Conservation (phyloP, 2,888 invertebrate species). For the Bugula neritina region DNA sequence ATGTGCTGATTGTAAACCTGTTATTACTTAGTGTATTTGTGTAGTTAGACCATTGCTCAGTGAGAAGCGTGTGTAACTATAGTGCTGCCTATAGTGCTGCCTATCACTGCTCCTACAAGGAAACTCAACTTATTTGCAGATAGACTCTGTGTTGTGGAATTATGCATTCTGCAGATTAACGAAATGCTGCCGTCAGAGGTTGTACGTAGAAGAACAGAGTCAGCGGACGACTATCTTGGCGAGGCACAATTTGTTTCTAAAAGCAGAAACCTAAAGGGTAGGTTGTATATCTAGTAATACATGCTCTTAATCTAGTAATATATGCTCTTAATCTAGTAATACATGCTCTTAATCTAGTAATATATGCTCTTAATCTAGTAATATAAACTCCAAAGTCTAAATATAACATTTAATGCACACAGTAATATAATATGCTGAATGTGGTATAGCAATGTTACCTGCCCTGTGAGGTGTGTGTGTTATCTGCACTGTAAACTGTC, state of each 20-base stretch:
- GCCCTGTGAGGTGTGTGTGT: too few species aligned
- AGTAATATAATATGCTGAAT: too few species aligned
- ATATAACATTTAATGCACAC: too few species aligned
- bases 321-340: background rate
- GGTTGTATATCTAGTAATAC: background rate
- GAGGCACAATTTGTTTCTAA: slow-evolving; percentile 2
- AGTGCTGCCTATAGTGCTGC: background rate
- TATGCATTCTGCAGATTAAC: background rate
- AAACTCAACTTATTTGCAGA: too few species aligned
- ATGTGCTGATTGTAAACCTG: background rate
- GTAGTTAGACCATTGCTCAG: background rate
- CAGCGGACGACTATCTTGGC: background rate
- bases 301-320: background rate
- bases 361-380: background rate
- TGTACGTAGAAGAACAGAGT: background rate
- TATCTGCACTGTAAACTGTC: too few species aligned
- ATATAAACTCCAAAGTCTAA: background rate
- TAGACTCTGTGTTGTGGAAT: too few species aligned
- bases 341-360: background rate
- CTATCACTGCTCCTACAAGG: background rate
- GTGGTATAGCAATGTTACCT: too few species aligned
- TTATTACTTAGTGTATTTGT: background rate
- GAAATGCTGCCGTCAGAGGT: background rate
- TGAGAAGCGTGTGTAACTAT: background rate
- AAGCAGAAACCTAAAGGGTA: slow-evolving; percentile 13